Percentiles rank a stretch among this genome's conserved stretches.
These are phyloP conservation scores for Drosophila neotestacea DNA, from an alignment of 2,888 invertebrate genomes.

Conservation along the genomic window DNA sequence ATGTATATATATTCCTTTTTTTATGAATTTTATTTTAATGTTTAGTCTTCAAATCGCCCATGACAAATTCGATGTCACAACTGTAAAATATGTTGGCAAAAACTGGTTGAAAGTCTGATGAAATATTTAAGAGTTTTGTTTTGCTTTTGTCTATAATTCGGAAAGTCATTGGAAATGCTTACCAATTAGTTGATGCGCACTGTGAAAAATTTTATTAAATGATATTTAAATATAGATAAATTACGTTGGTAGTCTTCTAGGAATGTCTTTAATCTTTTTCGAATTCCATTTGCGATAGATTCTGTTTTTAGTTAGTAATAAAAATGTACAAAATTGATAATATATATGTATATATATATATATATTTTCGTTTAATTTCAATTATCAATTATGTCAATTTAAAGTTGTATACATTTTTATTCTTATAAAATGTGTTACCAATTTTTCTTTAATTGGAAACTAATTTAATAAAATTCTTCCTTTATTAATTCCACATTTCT, in stretches of 20 bases:
- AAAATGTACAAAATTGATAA: no score
- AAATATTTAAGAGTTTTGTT: slow-evolving; percentile 28
- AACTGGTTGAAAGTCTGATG: slow-evolving; percentile 38
- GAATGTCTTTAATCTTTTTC: no score
- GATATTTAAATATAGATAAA: background rate
- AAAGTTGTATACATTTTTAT: no score
- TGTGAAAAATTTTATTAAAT: background rate
- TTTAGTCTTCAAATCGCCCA: background rate
- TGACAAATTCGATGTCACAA: slow-evolving; percentile 26
- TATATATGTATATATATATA: no score
- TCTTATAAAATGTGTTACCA: no score
- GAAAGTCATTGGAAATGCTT: slow-evolving; percentile 36
- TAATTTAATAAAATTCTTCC: no score
- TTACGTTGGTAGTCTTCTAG: background rate
- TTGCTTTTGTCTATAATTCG: slow-evolving; percentile 5
- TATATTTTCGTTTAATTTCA: no score
- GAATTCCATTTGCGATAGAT: no score
- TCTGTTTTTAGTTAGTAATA: no score
- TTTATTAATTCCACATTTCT: background rate
- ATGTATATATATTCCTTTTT: background rate
- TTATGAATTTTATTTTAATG: slow-evolving; percentile 6
- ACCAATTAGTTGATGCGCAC: slow-evolving; percentile 43
- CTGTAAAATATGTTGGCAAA: slow-evolving; percentile 18
- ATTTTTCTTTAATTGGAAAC: no score
- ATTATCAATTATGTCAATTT: no score